Conservation (phyloP, 2,113 vertebrate species). For the Cepphus grylle region DNA sequence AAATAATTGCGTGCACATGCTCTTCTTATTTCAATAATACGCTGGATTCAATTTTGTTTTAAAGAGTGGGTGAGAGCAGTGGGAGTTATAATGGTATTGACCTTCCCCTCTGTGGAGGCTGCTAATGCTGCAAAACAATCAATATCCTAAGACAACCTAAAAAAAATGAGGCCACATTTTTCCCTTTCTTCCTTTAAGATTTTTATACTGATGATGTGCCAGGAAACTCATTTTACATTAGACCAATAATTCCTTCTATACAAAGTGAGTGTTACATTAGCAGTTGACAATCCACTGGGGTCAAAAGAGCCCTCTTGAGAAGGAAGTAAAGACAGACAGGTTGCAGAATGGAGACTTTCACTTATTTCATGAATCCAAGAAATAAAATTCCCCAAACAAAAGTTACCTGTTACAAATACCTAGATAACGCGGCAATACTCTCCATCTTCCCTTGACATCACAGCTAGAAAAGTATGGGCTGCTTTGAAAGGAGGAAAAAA, state of each 20-base stretch:
- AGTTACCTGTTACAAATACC: neutral
- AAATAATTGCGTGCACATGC: neutral
- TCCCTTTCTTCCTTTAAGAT: slow-evolving; percentile 32
- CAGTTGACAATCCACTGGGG: neutral
- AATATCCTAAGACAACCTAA: slow-evolving; percentile 37
- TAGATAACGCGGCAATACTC: neutral
- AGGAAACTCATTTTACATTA: slow-evolving; percentile 28
- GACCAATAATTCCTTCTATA: neutral
- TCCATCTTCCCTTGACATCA: neutral
- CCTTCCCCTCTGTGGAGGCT: slow-evolving; percentile 51
- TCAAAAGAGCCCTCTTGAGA: neutral
- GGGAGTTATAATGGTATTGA: slow-evolving; percentile 40
- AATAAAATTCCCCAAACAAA: neutral
- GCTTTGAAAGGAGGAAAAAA: neutral
- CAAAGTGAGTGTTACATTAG: neutral
- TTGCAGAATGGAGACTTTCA: neutral
- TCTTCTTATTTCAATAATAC: slow-evolving; percentile 26
- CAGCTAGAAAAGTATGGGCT: neutral
- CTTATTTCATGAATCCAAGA: neutral
- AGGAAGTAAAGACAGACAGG: neutral
- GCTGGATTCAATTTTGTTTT: slow-evolving; percentile 31
- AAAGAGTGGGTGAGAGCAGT: slow-evolving; percentile 31
- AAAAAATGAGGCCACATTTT: slow-evolving; percentile 48
- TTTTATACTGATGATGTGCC: slow-evolving; percentile 22
- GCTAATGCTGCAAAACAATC: slow-evolving; percentile 56